Base-by-base conservation (phyloP, 2,797 vertebrate species). In the Malacoctenus gilli region DNA sequence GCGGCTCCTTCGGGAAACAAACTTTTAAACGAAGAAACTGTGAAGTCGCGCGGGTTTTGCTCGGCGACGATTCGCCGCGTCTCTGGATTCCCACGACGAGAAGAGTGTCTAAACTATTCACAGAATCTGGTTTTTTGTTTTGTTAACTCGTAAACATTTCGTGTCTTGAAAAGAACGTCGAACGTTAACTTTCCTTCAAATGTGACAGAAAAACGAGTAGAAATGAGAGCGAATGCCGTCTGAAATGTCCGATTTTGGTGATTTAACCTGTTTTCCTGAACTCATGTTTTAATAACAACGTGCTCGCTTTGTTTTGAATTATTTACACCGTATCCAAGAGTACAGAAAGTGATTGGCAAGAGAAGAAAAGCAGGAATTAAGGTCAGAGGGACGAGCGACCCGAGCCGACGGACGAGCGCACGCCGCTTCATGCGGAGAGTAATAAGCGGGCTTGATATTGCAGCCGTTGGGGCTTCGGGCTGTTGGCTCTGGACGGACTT, bases 401-500 rank as follows among this genome's bases (percentile, higher is more conserved):
- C n/a, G n/a, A n/a, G n/a, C n/a, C n/a, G n/a, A n/a, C n/a, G n/a
- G n/a, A n/a, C n/a, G n/a, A n/a, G n/a, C n/a, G n/a, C n/a, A 59
- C 67, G 41, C 7, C 20, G 42, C 69, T 73, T 75, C 42, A 43
- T 60, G 59, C 32, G 34, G 34, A 55, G 30, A 64, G 38, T 41
- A 36, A 55, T 43, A 30, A 51, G 51, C 25, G 9, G 25, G 25
- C 5, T n/a, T 28, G 20, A 65, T 44, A 30, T 60, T 61, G 3
- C 2, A 43, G 15, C 19, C 5, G 19, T 40, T 39, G 43, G 63
- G 39, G 58, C 47, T 72, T 38, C 49, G 46, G 52, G 8, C 23
- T n/a, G 5, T 53, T 16, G 1, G 16, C 21, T 83, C 20, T 3
- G 12, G 16, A 39, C 12, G 50, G 40, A 38, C 34, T 34, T 28